Conservation (phyloP, 2,888 invertebrate genomes). For the Aproaerema taeniolella region DNA sequence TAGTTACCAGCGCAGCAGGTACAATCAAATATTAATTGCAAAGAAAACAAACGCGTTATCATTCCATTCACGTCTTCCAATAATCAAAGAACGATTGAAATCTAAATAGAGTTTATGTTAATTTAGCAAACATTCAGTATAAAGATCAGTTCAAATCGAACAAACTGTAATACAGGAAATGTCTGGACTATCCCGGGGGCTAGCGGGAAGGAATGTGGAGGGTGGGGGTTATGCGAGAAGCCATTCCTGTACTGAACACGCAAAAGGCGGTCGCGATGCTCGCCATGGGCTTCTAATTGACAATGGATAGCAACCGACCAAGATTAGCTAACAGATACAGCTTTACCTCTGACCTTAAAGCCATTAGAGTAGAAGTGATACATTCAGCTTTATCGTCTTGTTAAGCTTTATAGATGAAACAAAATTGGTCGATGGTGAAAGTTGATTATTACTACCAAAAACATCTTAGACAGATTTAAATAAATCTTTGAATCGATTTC, state of each 20-base stretch:
- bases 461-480: no score
- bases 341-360: no score
- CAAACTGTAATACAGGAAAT: conserved; percentile 67
- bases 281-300: conserved; percentile 67
- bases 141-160: conserved; percentile 51
- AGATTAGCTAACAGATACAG: conserved; percentile 46
- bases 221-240: no score
- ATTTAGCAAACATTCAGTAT: conserved; percentile 55
- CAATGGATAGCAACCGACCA: conserved; percentile 56
- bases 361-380: no score
- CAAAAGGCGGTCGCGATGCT: conserved; percentile 63
- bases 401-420: no score
- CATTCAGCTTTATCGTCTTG: no score
- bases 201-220: conserved; percentile 64
- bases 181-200: conserved; percentile 62
- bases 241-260: conserved; percentile 61
- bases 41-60: no score
- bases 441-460: no score
- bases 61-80: conserved; percentile 34
- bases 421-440: no score
- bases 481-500: no score
- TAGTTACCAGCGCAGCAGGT: no score
- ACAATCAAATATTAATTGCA: no score
- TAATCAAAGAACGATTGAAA: conserved; percentile 38
- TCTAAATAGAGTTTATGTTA: conserved; percentile 62